Percentiles rank a stretch among this genome's conserved stretches.
phyloP scores from a whole-genome alignment of 2,797 vertebrate genomes.

The Phalloptychus januarius region DNA sequence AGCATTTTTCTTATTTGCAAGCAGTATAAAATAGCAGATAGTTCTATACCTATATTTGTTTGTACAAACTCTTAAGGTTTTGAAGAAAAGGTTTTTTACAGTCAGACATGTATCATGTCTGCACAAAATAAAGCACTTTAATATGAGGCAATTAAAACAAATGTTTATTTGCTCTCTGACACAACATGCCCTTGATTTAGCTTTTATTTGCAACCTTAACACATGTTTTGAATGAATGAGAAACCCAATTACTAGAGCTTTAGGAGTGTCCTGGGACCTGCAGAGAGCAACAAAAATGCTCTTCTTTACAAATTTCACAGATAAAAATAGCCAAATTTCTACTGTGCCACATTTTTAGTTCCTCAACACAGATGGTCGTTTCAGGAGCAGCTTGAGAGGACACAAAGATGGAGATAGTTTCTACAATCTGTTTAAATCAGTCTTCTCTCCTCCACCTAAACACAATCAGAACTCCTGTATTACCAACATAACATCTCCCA shows the following conservation, averaged over 20 bases:
- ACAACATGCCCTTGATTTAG: not conserved
- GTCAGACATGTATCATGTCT: not conserved
- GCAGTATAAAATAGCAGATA: not conserved
- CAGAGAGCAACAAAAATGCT: not conserved
- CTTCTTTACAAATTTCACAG: not conserved
- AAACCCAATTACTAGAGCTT: not conserved
- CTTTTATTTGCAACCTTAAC: constrained; percentile 1
- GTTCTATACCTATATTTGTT: not conserved
- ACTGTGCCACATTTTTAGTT: not conserved
- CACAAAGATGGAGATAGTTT: constrained; percentile 47
- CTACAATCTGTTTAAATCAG: constrained; percentile 52
- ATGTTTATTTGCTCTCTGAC: not conserved
- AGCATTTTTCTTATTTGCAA: not conserved
- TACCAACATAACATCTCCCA: constrained; percentile 59
- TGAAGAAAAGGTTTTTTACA: not conserved
- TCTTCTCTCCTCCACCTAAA: constrained; percentile 47
- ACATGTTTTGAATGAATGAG: not conserved
- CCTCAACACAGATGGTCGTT: constrained; percentile 50
- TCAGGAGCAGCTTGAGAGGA: constrained; percentile 58
- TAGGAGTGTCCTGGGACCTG: not conserved
- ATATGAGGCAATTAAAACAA: not conserved
- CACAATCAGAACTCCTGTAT: constrained; percentile 58
- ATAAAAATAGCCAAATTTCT: constrained; percentile 28
- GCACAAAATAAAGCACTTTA: not conserved
- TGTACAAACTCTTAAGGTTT: not conserved